Base-by-base conservation (phyloP, 2,113 vertebrate genomes). In the Atherinomorus stipes region DNA sequence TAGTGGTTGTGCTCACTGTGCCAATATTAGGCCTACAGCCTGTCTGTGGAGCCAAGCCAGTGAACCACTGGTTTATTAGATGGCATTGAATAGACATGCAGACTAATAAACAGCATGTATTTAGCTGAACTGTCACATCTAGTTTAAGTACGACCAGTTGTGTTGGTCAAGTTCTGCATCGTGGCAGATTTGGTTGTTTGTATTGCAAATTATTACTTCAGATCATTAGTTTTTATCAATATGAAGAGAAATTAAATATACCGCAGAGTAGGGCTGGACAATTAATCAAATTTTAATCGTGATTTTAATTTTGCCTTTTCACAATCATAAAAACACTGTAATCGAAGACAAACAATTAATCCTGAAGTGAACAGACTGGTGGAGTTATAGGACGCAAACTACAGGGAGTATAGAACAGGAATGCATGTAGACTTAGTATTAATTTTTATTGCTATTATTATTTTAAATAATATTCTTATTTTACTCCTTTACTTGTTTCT, bases 41-140 rank as follows among this genome's bases (percentile, higher is more conserved):
- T 58, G 13, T 21, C 37, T 38, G 23, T 54, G 64, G 56, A 65
- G 18, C 65, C 67, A 49, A 61, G 70, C 18, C 44, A 74, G 65
- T 65, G 57, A 76, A 64, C 47, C 19, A 26, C 51, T 71, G 64
- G 57, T 71, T 81, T 38, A 47, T 61, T 57, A 6, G 62, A 50
- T 42, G 56, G 67, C 25, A 22, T n/a, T 50, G 10, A 64, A 44
- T 22, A 45, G 68, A 71, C 12, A 25, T 62, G 38, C 47, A 59
- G 23, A 74, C 22, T 52, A 59, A 37, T 58, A 28, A 57, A 31
- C 16, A 19, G 21, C 21, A 25, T 75, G 51, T 9, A 19, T 69
- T 9, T 59, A 31, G 10, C 18, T 45, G 68, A 49, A 47, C 50
- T 22, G 31, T 53, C 31, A 52, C 7, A 38, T 19, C 42, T 21